Base-by-base conservation (phyloP, 2,113 vertebrate genomes). In the Prionailurus viverrinus region DNA sequence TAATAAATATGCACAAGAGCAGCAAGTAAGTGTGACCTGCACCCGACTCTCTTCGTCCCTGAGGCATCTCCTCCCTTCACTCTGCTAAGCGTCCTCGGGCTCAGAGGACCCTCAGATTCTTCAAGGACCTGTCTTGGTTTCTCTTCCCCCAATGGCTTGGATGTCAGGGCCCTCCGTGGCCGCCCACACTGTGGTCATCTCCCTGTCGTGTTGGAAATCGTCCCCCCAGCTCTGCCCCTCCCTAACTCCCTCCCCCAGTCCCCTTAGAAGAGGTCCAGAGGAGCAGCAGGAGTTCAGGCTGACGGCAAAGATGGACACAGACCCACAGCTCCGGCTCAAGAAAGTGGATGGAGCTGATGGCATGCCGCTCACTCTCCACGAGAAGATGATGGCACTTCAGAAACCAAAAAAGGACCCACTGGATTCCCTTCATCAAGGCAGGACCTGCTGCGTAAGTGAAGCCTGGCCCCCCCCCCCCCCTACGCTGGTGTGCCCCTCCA, bases 1-100 rank as follows among this genome's bases (percentile, higher is more conserved):
- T 98, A 89, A 95, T 98, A 86, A 97, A 95, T 11, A 80, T 78
- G 65, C 97, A 97, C 85, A 97, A 87, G 39, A 88, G 78, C 74
- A 48, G 21, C 85, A 93, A 97, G 82, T 98, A 93, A 98, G 97
- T 95, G 65, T 69, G 18, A 5, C 63, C 66, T 31, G n/a, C 33
- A 18, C 83, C 41, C 27, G 1, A 8, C 68, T 25, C 9, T 45
- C 74, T 61, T 74, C 8, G 2, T 23, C 41, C 68, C 63, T 76
- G 29, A 92, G 73, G 55, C 18, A 19, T 27, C 29, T 85, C 79
- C 78, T 94, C 65, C 88, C 48, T 61, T 58, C 48, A 8, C 88
- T 65, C 87, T 19, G 74, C 39, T n/a, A 27, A 48, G 14, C 33
- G 68, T n/a, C n/a, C 69, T 76, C 0, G 1, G 79, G 27, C 31